Evolutionary conservation across 2,113 vertebrate genomes (phyloP), one percentile per base, ranked within the genome.

Genomic region (Merops nubicus): DNA sequence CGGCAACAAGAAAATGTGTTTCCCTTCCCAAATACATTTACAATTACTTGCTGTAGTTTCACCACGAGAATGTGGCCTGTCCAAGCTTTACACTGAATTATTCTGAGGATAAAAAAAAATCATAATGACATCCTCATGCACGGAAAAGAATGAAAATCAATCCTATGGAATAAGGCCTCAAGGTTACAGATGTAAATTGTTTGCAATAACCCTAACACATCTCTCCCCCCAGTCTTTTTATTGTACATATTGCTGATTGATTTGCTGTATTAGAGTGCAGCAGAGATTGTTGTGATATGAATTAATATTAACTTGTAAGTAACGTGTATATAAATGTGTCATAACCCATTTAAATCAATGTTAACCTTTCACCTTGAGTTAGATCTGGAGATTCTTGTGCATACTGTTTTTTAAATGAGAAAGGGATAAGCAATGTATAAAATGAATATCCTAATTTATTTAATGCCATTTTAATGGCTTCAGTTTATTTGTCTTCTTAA

Each of bases 391-490:
- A 77, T 90, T 72, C 33, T 38, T 42, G 88, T 42, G 88, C 90
- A 45, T 21, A 70, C 45, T 76, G 42, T 93, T 79, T 88, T 91
- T 92, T 63, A 70, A 91, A 97, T 68, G 80, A 97, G 81, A 94
- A 97, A 96, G 54, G 88, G 80, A 94, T 94, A 98, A 95, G 78
- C 54, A 75, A 40, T 43, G 10, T 64, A 93, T 65, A 92, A 96
- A 98, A 95, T 62, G 23, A 95, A 96, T 72, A 93, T 36, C 26
- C 65, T 95, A 90, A 96, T 97, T 94, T 96, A 96, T 95, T 96
- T 96, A 93, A 95, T 96, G 76, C 63, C 43, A 91, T 96, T 97
- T 97, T 97, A 97, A 96, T 97, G 75, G 48, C 57, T 96, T 96
- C 60, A 75, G 73, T 96, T 97, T 95, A 86, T 31, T 59, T 81